phyloP scores from a whole-genome alignment of 2,888 invertebrate species.

The Syritta pipiens region DNA sequence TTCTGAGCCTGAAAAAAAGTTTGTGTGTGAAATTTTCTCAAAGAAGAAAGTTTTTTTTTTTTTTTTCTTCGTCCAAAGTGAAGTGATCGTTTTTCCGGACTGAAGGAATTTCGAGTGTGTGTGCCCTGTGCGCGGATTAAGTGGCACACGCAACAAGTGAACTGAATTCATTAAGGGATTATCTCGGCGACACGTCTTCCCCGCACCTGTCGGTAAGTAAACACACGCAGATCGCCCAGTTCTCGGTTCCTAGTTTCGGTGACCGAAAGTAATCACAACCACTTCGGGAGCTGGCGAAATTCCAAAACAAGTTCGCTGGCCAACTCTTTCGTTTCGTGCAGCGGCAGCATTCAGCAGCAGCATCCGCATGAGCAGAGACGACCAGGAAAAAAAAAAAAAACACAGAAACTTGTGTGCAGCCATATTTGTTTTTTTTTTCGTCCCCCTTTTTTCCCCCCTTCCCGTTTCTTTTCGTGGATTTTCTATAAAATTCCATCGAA shows the following conservation, averaged over 20 bases:
- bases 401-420: conserved; percentile 32
- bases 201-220: conserved; percentile 32
- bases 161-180: conserved; percentile 45
- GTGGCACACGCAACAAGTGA: conserved; percentile 30
- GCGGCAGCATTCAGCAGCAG: no score
- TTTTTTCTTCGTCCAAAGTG: conserved; percentile 29
- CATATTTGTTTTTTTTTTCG: conserved; percentile 53
- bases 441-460: conserved; percentile 12
- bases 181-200: background rate
- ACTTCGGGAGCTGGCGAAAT: no score
- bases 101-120: conserved; percentile 2
- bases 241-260: no score
- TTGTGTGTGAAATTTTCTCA: conserved; percentile 65
- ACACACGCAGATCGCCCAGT: conserved; percentile 25
- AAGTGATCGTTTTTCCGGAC: conserved; percentile 30
- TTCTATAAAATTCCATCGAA: conserved; percentile 69
- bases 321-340: conserved; percentile 63
- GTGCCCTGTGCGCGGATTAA: conserved; percentile 11
- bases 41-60: conserved; percentile 67
- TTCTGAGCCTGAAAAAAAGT: conserved; percentile 57
- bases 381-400: conserved; percentile 2
- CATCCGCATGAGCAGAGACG: conserved; percentile 51
- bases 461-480: conserved; percentile 65
- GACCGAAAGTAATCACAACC: no score
- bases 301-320: conserved; percentile 45